A percentile compares a stretch with the other conserved stretches of the same genome.
Evolutionary conservation across 2,888 invertebrate species (phyloP).

Genomic region (Ligdia adustata): DNA sequence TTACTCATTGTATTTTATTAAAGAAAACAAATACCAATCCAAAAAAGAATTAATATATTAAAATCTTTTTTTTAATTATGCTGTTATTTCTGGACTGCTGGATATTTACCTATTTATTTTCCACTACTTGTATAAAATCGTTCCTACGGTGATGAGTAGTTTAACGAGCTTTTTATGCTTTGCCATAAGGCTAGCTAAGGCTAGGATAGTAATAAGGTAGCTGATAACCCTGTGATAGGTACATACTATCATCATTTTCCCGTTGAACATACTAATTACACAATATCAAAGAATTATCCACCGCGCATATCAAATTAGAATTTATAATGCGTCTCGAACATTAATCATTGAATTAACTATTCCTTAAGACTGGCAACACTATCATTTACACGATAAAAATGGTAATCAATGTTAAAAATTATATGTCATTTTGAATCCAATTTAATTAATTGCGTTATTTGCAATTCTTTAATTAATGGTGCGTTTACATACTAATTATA

Average conservation of each 20-base stretch:
- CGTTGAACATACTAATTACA: constrained; percentile 38
- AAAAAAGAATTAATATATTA: too few relatives aligned
- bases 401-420: constrained; percentile 37
- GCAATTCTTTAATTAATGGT: constrained; percentile 7
- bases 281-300: constrained; percentile 28
- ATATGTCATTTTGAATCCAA: constrained; percentile 21
- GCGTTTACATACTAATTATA: constrained; percentile 1
- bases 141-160: too few relatives aligned
- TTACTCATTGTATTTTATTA: too few relatives aligned
- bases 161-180: too few relatives aligned
- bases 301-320: constrained; percentile 26
- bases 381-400: constrained; percentile 31
- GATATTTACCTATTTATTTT: too few relatives aligned
- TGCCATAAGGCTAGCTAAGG: too few relatives aligned
- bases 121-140: too few relatives aligned
- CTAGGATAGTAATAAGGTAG: too few relatives aligned
- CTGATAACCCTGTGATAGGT: too few relatives aligned
- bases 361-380: constrained; percentile 45
- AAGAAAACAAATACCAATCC: too few relatives aligned
- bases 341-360: constrained; percentile 63
- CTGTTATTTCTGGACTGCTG: too few relatives aligned
- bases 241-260: constrained; percentile 58
- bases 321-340: constrained; percentile 40
- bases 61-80: too few relatives aligned
- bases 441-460: constrained; percentile 8